These are phyloP conservation scores for Cephalopachus bancanus DNA, from an alignment of 2,797 vertebrate genomes.

Conservation along the genomic window DNA sequence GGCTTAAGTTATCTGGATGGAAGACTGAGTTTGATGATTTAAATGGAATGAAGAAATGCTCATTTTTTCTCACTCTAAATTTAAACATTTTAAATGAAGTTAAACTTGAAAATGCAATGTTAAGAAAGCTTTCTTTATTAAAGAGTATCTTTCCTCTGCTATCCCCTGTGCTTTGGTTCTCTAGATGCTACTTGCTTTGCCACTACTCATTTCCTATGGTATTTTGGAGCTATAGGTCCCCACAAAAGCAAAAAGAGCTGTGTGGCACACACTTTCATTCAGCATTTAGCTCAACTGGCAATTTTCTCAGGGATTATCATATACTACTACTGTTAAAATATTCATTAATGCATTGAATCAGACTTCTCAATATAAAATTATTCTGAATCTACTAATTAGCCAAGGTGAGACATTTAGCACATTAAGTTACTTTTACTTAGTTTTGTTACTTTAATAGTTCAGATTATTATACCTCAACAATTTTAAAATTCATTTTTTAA, in stretches of 20 bases:
- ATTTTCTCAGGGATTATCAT: constrained; percentile 35
- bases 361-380: constrained; percentile 30
- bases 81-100: constrained; percentile 43
- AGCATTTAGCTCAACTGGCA: not conserved
- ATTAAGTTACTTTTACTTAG: constrained; percentile 43
- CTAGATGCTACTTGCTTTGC: not conserved
- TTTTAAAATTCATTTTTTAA: constrained; percentile 30
- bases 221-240: not conserved
- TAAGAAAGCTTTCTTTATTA: not conserved
- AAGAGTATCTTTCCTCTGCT: not conserved
- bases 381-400: constrained; percentile 59
- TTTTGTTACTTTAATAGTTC: constrained; percentile 58
- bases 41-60: constrained; percentile 9
- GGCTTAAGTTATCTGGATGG: not conserved
- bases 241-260: not conserved
- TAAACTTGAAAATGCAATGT: constrained; percentile 8
- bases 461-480: constrained; percentile 14
- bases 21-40: not conserved
- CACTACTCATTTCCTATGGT: not conserved
- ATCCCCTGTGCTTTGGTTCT: not conserved
- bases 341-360: constrained; percentile 50
- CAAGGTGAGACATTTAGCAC: constrained; percentile 52
- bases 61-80: not conserved
- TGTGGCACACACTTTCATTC: not conserved
- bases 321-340: constrained; percentile 49